Percentiles rank a stretch among this genome's conserved stretches.
Evolutionary conservation across 2,888 invertebrate species (phyloP).

Genomic region (Brenthis hecate): DNA sequence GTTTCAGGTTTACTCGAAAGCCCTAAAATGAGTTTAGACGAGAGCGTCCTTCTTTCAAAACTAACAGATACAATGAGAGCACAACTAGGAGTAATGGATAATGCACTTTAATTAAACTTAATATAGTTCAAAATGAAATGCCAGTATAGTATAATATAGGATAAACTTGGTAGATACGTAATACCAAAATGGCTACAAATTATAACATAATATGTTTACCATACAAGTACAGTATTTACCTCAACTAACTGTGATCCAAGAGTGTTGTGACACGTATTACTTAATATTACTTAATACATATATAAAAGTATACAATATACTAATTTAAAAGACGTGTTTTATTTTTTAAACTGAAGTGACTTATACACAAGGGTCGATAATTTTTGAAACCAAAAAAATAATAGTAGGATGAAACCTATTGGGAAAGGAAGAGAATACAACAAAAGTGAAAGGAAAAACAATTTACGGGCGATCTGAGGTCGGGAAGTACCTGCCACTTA

Average conservation of each 20-base stretch:
- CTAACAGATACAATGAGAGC: conserved; percentile 88
- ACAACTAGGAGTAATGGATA: conserved; percentile 83
- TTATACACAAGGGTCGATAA: no score
- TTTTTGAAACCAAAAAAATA: no score
- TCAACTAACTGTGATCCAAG: conserved; percentile 75
- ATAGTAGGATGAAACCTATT: no score
- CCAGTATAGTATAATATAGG: conserved; percentile 31
- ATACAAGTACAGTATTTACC: conserved; percentile 69
- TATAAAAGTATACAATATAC: conserved; percentile 37
- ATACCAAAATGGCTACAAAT: conserved; percentile 20
- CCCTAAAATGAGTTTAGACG: conserved; percentile 85
- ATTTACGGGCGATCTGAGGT: no score
- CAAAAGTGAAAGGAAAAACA: no score
- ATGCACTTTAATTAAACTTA: conserved; percentile 19
- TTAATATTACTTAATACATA: conserved; percentile 38
- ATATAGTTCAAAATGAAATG: conserved; percentile 29
- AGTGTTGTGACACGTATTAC: conserved; percentile 45
- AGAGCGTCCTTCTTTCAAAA: conserved; percentile 86
- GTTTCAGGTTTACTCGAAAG: conserved; percentile 86
- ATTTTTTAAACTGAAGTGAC: conserved; percentile 34
- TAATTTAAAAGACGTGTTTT: conserved; percentile 41
- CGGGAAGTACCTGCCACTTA: no score
- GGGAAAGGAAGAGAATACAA: no score
- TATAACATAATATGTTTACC: conserved; percentile 42
- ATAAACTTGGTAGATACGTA: conserved; percentile 25